Evolutionary conservation across 2,888 invertebrate genomes (phyloP), one percentile per base, ranked within the genome.

Genomic region (Heterodera filipjevi): DNA sequence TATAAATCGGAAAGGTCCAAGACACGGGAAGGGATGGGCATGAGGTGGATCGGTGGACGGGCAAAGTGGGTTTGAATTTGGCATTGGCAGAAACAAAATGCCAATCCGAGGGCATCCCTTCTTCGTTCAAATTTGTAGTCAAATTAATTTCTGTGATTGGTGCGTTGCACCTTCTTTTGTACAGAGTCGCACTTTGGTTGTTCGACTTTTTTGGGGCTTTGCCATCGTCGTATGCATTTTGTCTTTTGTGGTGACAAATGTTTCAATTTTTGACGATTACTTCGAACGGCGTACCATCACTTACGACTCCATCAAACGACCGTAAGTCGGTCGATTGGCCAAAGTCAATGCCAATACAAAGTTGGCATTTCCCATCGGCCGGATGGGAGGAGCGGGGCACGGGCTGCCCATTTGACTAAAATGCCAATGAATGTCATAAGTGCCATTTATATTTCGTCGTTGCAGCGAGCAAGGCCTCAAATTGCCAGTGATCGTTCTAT

Each of bases 201-300:
- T 32, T 27, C 73, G 80, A 49, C 22, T 81, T 33, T 32, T 82
- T 14, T 82, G 82, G 82, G 66, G 33, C 12, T 35, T 44, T 19
- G 35, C 83, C 1, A 74, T 82, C 22, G 35, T 68, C 22, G 35
- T 74, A 33, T 83, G 79, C 66, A 3, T 81, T 19, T 14, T 73
- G 10, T 33, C 44, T 16, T 83, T 83, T 3, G 32, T 83, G 19
- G 30, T 39, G 44, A 83, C 81, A 35, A 79, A 78, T 16, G 35
- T 78, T 44, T 59, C 35, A 35, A 76, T 78, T 35, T 81, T 82
- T 49, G 70, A 72, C 44, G 76, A 83, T 30, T 82, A 82, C 72
- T 76, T 82, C 44, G 83, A 81, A 32, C 71, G 74, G 27, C 83
- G 83, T 32, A 82, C 82, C 27, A 78, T 83, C 30, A 82, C 82